These are phyloP conservation scores for Xylota sylvarum DNA, from an alignment of 2,888 invertebrate genomes.

Conservation along the genomic window DNA sequence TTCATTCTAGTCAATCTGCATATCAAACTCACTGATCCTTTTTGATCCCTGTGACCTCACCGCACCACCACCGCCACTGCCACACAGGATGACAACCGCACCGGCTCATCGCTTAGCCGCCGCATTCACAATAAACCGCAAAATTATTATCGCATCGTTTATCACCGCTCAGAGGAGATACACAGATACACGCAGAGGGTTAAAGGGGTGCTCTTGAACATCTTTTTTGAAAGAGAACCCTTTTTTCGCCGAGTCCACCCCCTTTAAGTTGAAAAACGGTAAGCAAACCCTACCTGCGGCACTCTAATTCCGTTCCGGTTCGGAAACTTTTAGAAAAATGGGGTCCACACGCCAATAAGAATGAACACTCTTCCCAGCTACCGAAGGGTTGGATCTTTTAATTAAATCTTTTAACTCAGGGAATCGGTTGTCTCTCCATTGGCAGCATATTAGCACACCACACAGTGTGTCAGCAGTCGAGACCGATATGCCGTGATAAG, in stretches of 20 bases:
- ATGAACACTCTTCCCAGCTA: constrained; percentile 30
- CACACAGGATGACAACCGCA: constrained; percentile 62
- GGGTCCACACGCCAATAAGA: constrained; percentile 41
- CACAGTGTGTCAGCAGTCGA: background rate
- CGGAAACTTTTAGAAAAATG: constrained; percentile 66
- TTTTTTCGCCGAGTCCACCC: constrained; percentile 48
- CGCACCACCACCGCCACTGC: constrained; percentile 22
- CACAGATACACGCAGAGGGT: constrained; percentile 54
- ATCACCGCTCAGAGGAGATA: constrained; percentile 64
- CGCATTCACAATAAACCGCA: constrained; percentile 72
- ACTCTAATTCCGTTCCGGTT: constrained; percentile 77
- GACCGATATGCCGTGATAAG: constrained; percentile 56
- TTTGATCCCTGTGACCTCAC: constrained; percentile 76
- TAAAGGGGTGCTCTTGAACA: constrained; percentile 31
- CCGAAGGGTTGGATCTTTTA: constrained; percentile 75
- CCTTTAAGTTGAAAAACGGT: constrained; percentile 34
- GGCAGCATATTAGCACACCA: constrained; percentile 72
- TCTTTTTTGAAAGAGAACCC: constrained; percentile 45
- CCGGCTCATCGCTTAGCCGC: constrained; percentile 68
- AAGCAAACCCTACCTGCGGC: constrained; percentile 71
- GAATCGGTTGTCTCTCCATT: constrained; percentile 72
- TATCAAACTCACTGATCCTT: constrained; percentile 77
- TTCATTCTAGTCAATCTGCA: constrained; percentile 65
- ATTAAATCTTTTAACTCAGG: constrained; percentile 70
- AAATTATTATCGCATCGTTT: constrained; percentile 77